Percentiles rank a stretch among this genome's conserved stretches.
phyloP scores from a whole-genome alignment of 2,797 vertebrate genomes.

The Bovichtus variegatus region DNA sequence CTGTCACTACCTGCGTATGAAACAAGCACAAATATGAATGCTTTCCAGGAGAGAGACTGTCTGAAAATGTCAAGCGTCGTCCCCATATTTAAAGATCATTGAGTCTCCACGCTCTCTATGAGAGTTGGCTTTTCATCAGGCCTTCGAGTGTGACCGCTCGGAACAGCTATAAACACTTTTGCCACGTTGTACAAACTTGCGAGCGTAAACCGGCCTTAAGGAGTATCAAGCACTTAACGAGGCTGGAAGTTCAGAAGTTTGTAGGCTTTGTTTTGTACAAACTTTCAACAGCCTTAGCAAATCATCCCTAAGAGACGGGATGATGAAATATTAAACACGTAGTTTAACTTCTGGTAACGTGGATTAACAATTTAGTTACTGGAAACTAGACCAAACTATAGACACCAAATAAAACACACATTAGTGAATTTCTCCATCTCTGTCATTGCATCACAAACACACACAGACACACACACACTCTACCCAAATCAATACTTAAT shows the following conservation, averaged over 20 bases:
- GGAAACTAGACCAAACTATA: not conserved
- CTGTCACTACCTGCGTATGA: not conserved
- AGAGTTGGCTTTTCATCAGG: not conserved
- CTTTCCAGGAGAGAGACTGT: conserved; percentile 16
- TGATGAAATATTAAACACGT: conserved; percentile 1
- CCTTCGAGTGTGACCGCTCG: not conserved
- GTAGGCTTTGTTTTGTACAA: not conserved
- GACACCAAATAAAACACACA: not conserved
- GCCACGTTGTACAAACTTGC: not conserved
- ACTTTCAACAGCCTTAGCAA: not conserved
- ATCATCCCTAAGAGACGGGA: conserved; percentile 2
- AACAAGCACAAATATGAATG: not conserved
- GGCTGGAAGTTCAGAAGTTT: not conserved
- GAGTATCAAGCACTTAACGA: not conserved
- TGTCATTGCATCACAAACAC: not conserved
- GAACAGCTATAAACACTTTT: conserved; percentile 4
- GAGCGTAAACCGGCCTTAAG: not conserved
- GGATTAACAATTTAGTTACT: not conserved
- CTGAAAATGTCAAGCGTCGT: not conserved
- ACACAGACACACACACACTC: conserved; percentile 6
- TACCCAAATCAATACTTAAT: conserved; percentile 51
- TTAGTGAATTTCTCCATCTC: conserved; percentile 9
- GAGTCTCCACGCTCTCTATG: not conserved
- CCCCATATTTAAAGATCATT: conserved; percentile 14
- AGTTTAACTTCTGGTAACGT: conserved; percentile 7